Conservation (phyloP, 2,113 vertebrate species). For the Pipra filicauda region DNA sequence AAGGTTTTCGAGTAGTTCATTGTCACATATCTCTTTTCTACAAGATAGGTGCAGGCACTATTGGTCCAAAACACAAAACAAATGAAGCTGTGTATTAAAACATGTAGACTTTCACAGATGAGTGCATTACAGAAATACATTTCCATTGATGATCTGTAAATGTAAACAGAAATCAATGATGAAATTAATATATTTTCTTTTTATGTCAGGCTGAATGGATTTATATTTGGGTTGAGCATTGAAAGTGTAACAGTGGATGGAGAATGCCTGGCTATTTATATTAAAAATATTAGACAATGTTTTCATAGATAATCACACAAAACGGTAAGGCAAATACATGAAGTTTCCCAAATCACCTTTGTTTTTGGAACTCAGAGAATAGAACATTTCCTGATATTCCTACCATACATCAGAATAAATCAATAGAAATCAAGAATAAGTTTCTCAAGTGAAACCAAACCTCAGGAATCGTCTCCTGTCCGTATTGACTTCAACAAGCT, state of each 20-base stretch:
- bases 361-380: not conserved
- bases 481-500: not conserved
- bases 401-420: not conserved
- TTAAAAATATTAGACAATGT: not conserved
- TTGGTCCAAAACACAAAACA: not conserved
- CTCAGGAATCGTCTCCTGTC: not conserved
- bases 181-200: not conserved
- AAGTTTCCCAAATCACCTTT: not conserved
- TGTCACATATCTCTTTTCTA: not conserved
- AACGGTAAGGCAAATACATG: not conserved
- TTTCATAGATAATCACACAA: not conserved
- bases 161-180: slow-evolving; percentile 26
- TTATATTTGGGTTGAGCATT: not conserved
- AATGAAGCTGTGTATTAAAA: not conserved
- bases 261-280: not conserved
- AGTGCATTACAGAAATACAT: not conserved
- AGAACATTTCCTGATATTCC: not conserved
- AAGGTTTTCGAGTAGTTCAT: not conserved
- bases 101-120: not conserved
- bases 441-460: not conserved
- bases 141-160: slow-evolving; percentile 30
- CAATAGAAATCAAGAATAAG: not conserved
- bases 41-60: not conserved
- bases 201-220: not conserved
- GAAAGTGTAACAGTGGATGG: not conserved